These are phyloP conservation scores for Drosophila prolongata DNA, from an alignment of 2,888 invertebrate species.

Conservation along the genomic window DNA sequence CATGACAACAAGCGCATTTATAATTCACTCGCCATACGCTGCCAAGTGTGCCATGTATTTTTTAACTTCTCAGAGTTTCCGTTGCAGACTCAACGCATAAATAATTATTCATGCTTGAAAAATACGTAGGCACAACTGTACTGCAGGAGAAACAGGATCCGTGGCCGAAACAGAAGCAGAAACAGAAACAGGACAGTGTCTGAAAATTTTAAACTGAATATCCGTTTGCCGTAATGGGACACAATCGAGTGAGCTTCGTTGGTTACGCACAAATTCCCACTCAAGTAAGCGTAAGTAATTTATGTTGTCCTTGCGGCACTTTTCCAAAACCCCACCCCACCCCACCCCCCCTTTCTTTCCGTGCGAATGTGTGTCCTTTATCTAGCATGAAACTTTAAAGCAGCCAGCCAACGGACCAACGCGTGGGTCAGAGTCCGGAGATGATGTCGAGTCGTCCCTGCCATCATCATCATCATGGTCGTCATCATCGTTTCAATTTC, in stretches of 20 bases:
- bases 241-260: constrained; percentile 78
- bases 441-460: constrained; percentile 5
- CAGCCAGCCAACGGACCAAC: constrained; percentile 52
- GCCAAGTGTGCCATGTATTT: constrained; percentile 52
- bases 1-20: constrained; percentile 42
- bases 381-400: constrained; percentile 75
- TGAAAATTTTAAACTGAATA: constrained; percentile 76
- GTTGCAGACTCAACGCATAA: constrained; percentile 54
- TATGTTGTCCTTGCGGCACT: constrained; percentile 79
- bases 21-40: constrained; percentile 66
- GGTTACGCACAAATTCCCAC: constrained; percentile 81
- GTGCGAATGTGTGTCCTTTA: constrained; percentile 55
- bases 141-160: background rate
- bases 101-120: constrained; percentile 81
- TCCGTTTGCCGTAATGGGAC: constrained; percentile 78
- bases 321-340: constrained; percentile 34
- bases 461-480: constrained; percentile 36
- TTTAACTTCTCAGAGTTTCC: constrained; percentile 36
- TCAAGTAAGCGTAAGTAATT: constrained; percentile 82
- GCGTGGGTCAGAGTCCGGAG: constrained; percentile 52
- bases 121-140: constrained; percentile 38
- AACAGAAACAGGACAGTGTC: constrained; percentile 43
- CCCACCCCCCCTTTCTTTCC: background rate
- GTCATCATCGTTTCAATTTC: constrained; percentile 11
- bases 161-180: background rate